Percentiles rank a stretch among this genome's conserved stretches.
These are phyloP conservation scores for Cherax quadricarinatus DNA, from an alignment of 1,140 invertebrate genomes.

Conservation along the genomic window DNA sequence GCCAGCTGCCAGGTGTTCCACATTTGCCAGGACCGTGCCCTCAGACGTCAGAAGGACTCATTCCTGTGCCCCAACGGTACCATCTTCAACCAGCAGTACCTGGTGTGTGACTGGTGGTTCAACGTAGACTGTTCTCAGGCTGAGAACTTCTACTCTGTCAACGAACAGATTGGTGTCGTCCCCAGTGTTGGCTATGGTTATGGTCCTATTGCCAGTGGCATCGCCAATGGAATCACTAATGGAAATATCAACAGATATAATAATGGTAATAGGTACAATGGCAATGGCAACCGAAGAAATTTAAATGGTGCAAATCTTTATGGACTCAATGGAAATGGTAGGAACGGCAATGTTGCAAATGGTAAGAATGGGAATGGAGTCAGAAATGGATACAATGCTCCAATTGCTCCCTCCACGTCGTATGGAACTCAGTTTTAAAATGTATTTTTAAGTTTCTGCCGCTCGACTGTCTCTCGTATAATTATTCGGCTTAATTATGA, in stretches of 20 bases:
- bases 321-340: conserved; percentile 5
- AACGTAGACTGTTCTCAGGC: conserved; percentile 11
- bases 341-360: background rate
- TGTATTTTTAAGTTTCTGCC: too few relatives aligned
- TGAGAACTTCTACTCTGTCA: conserved; percentile 76
- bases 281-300: background rate
- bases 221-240: background rate
- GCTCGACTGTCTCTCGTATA: too few relatives aligned
- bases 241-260: background rate
- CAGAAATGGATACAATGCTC: background rate
- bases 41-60: background rate
- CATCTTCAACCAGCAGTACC: conserved; percentile 16
- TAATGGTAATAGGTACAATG: background rate
- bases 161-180: conserved; percentile 71
- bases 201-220: background rate
- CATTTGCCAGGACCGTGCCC: background rate
- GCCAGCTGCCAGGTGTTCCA: conserved; percentile 16
- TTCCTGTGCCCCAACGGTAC: conserved; percentile 29
- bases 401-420: background rate
- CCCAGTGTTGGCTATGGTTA: background rate
- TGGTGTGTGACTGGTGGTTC: conserved; percentile 21
- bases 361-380: background rate
- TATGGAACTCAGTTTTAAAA: background rate
- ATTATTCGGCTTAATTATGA: too few relatives aligned
- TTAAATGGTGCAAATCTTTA: background rate